Base-by-base conservation (phyloP, 1,140 invertebrate genomes). In the Paramacrobiotus metropolitanus region DNA sequence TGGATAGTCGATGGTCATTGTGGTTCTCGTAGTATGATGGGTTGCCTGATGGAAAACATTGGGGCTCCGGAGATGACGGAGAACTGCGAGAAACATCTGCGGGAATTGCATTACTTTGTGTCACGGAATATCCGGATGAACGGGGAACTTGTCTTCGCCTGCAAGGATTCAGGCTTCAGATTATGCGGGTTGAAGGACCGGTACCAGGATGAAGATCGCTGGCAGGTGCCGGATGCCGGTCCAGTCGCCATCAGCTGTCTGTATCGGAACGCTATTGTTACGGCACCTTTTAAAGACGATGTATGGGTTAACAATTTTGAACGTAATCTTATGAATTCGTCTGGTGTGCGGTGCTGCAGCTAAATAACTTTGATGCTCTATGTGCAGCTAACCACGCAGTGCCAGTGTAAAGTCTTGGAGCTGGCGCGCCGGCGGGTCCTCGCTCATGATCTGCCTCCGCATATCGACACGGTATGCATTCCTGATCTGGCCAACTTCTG, bases 71-170 rank as follows among this genome's bases (percentile, higher is more conserved):
- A 80, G 59, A 96, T 97, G 91, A 83, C 80, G 1, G 80, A 81
- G 61, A 80, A 84, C 21, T 98, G 94, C 76, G 87, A 93, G 76
- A 79, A 84, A 60, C 84, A 86, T 28, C 75, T 98, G 30, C 76
- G 95, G 21, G 88, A 96, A 76, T 92, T 97, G 68, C 91, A 97
- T 68, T 97, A 93, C 72, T 98, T 98, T 74, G 81, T 96, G 59
- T 83, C 87, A 0, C 79, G 93, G 66, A 87, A 96, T 75, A 97
- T 88, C 68, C 87, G 75, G 69, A 72, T 97, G 45, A 92, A 97
- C 76, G 83, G 86, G 0, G 82, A 84, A 63, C 75, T 97, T 20
- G 96, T 89, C 69, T 80, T 79, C 68, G 81, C 83, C 15, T 98
- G 93, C 70, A 84, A 82, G 67, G 78, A 81, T 59, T 89, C 96